Evolutionary conservation across 2,888 invertebrate genomes (phyloP).

Genomic region (Eristalis tenax): DNA sequence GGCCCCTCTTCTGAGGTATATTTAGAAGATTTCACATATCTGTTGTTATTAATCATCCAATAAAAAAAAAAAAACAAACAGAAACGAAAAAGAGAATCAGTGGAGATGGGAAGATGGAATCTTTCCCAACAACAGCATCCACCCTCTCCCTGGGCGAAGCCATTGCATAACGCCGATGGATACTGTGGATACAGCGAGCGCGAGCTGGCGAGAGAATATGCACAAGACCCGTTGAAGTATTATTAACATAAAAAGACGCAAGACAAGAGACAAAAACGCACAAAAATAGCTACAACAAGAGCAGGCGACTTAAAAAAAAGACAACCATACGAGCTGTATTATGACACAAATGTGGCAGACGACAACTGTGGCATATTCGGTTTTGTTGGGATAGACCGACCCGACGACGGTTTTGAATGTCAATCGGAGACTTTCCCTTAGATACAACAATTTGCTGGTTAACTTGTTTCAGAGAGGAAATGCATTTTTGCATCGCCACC

Average conservation of each 20-base stretch:
- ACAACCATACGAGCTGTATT: background rate
- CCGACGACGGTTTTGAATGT: background rate
- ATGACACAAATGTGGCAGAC: slow-evolving; percentile 20
- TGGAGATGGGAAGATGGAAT: background rate
- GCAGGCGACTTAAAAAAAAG: slow-evolving; percentile 7
- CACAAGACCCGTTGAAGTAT: slow-evolving; percentile 21
- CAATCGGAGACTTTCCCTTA: background rate
- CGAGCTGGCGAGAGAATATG: background rate
- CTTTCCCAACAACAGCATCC: background rate
- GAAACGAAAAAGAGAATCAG: no score
- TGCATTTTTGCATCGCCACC: slow-evolving; percentile 15
- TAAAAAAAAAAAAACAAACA: background rate
- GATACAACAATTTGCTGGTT: background rate
- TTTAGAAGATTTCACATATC: slow-evolving; percentile 29
- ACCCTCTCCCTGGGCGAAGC: background rate
- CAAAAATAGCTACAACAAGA: slow-evolving; percentile 35
- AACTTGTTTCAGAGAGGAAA: slow-evolving; percentile 20
- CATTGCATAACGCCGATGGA: slow-evolving; percentile 6
- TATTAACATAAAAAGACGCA: slow-evolving; percentile 29
- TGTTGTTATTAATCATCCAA: slow-evolving; percentile 24
- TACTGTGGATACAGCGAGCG: background rate
- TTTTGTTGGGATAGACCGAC: background rate
- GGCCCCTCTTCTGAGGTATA: slow-evolving; percentile 4
- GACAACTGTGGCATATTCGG: slow-evolving; percentile 29
- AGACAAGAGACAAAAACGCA: background rate